Conservation (phyloP, 2,797 vertebrate species). For the Delichon dasypus region DNA sequence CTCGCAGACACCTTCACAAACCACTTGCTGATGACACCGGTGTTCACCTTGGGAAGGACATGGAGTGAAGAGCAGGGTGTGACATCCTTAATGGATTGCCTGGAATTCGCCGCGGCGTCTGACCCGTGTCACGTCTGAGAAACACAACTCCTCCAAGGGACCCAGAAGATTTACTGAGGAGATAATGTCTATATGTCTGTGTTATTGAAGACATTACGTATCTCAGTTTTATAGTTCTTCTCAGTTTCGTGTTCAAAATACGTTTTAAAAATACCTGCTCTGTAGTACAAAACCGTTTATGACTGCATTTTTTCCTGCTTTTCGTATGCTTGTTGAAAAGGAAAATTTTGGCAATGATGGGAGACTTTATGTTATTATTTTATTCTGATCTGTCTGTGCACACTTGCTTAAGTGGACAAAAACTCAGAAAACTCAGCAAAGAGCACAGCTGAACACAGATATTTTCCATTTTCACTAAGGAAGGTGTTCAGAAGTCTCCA, state of each 20-base stretch:
- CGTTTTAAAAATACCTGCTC: background rate
- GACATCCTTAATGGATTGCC: background rate
- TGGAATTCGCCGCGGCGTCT: background rate
- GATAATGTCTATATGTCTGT: background rate
- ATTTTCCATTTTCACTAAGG: background rate
- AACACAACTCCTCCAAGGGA: background rate
- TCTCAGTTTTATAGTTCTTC: background rate
- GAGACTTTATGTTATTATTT: background rate
- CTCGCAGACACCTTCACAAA: conserved; percentile 38
- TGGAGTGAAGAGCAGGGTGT: background rate
- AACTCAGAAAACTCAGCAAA: background rate
- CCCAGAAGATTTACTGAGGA: background rate
- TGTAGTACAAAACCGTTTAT: background rate
- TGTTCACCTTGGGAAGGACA: conserved; percentile 52
- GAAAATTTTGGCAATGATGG: background rate
- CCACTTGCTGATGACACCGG: conserved; percentile 1
- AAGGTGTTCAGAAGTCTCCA: background rate
- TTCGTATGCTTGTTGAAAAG: background rate
- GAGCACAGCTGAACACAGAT: background rate
- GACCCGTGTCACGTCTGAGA: background rate
- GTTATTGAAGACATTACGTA: background rate
- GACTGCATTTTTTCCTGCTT: background rate
- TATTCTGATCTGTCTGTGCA: background rate
- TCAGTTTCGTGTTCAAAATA: background rate
- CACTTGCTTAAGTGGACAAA: background rate